These are phyloP conservation scores for Apotomis betuletana DNA, from an alignment of 2,888 invertebrate genomes.

Conservation along the genomic window DNA sequence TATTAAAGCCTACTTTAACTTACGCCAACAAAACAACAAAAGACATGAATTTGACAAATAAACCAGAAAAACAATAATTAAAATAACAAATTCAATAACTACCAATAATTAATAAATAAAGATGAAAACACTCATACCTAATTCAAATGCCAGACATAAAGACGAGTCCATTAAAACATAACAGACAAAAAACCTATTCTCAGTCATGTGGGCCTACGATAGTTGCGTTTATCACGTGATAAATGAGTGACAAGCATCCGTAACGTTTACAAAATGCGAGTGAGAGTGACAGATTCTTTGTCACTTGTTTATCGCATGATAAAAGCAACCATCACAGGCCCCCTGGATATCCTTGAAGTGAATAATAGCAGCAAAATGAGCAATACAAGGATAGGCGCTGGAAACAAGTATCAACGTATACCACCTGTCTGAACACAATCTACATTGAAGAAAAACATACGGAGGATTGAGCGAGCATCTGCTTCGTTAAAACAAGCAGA, in stretches of 20 bases:
- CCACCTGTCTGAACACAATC: neutral
- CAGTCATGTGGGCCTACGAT: too few relatives aligned
- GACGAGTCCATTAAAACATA: neutral
- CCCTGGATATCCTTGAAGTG: neutral
- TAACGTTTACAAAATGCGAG: too few relatives aligned
- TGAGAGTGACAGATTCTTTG: too few relatives aligned
- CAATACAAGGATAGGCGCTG: conserved; percentile 5
- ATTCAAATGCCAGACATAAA: neutral
- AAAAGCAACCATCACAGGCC: too few relatives aligned
- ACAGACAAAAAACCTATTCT: conserved; percentile 1
- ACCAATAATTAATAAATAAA: neutral
- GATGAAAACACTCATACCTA: neutral
- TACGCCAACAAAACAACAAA: too few relatives aligned
- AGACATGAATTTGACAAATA: too few relatives aligned
- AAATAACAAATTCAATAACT: too few relatives aligned
- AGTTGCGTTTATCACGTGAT: too few relatives aligned
- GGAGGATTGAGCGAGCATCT: conserved; percentile 23
- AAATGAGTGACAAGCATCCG: too few relatives aligned
- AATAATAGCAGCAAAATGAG: neutral
- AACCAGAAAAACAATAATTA: too few relatives aligned
- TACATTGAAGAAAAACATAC: conserved; percentile 9
- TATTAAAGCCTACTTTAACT: too few relatives aligned
- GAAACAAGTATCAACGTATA: neutral
- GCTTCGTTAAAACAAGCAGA: conserved; percentile 22
- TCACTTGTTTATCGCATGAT: too few relatives aligned